Evolutionary conservation across 1,140 invertebrate species (phyloP).

Genomic region (Spodoptera frugiperda): DNA sequence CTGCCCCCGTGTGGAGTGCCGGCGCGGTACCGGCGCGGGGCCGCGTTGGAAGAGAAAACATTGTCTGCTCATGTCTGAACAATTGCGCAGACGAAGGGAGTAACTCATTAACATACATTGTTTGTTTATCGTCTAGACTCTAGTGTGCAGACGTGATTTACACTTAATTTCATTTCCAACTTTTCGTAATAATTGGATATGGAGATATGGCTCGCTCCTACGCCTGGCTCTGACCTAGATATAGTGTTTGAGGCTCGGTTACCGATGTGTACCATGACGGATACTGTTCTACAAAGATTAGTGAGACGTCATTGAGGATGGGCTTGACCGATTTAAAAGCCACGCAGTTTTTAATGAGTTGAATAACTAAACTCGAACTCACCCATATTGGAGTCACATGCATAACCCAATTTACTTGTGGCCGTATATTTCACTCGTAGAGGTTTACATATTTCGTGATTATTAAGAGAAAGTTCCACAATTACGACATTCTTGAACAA

Average conservation of each 20-base stretch:
- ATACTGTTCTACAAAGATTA: neutral
- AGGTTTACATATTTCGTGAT: slow-evolving; percentile 21
- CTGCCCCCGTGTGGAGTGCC: slow-evolving; percentile 4
- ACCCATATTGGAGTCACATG: neutral
- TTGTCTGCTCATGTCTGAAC: slow-evolving; percentile 4
- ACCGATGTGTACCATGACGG: neutral
- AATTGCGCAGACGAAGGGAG: neutral
- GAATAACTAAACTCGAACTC: neutral
- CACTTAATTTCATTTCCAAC: slow-evolving; percentile 25
- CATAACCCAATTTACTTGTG: neutral
- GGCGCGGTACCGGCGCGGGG: neutral
- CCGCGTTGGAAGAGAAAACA: slow-evolving; percentile 38
- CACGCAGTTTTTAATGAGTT: neutral
- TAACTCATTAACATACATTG: slow-evolving; percentile 38
- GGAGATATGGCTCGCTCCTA: neutral
- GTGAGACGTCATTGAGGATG: neutral
- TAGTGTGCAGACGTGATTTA: neutral
- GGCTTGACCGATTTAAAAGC: neutral
- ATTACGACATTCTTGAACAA: slow-evolving; percentile 11
- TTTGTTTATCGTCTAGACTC: slow-evolving; percentile 29
- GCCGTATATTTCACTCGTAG: neutral
- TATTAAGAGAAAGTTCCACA: slow-evolving; percentile 18
- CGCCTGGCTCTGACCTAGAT: neutral
- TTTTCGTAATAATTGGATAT: slow-evolving; percentile 29
- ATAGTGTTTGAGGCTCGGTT: neutral